A percentile compares a stretch with the other conserved stretches of the same genome.
Conservation (phyloP, 2,888 invertebrate genomes). For the Pseudolycoriella hygida region DNA sequence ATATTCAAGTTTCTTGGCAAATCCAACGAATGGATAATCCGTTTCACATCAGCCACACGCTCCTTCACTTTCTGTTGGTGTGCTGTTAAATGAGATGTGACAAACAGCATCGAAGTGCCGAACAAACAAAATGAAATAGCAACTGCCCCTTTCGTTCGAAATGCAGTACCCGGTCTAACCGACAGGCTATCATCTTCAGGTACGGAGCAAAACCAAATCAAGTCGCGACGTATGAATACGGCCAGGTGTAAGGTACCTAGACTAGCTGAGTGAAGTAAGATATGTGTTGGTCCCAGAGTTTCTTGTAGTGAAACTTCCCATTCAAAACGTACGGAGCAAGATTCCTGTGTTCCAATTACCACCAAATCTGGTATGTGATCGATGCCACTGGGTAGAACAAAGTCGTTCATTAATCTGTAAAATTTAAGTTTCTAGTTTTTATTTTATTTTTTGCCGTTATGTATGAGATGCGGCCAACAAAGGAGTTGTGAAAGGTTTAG, state of each 20-base stretch:
- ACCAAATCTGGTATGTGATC: slow-evolving; percentile 81
- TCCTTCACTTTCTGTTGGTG: slow-evolving; percentile 80
- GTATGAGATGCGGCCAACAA: too few relatives aligned
- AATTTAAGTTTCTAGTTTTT: too few relatives aligned
- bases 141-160: slow-evolving; percentile 88
- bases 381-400: slow-evolving; percentile 69
- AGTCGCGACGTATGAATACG: slow-evolving; percentile 74
- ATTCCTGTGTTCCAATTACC: slow-evolving; percentile 87
- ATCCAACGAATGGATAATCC: slow-evolving; percentile 64
- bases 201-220: slow-evolving; percentile 91
- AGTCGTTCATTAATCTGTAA: slow-evolving; percentile 67
- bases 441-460: too few relatives aligned
- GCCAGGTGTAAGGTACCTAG: slow-evolving; percentile 77
- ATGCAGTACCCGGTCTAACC: slow-evolving; percentile 76
- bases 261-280: slow-evolving; percentile 69
- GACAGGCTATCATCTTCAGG: slow-evolving; percentile 78
- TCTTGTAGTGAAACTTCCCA: slow-evolving; percentile 87
- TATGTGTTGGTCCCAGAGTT: slow-evolving; percentile 83
- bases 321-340: slow-evolving; percentile 67
- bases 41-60: slow-evolving; percentile 67
- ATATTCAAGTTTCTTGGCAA: slow-evolving; percentile 65
- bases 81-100: slow-evolving; percentile 89
- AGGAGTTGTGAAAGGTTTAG: too few relatives aligned
- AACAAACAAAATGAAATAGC: slow-evolving; percentile 85
- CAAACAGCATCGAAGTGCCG: slow-evolving; percentile 87